phyloP scores from a whole-genome alignment of 2,113 vertebrate genomes.

The Sinocyclocheilus anshuiensis region DNA sequence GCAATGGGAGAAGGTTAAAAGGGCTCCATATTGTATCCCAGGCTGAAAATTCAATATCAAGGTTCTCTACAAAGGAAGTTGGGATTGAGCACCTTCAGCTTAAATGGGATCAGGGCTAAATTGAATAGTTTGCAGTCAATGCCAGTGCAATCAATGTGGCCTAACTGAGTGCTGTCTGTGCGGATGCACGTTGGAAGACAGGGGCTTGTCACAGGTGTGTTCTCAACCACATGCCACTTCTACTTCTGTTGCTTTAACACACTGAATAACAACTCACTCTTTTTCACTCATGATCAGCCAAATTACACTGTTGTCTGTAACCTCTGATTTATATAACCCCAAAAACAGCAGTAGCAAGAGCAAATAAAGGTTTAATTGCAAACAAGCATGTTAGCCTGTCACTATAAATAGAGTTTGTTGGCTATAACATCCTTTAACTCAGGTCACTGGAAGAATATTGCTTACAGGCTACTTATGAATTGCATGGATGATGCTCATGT shows the following conservation, averaged over 20 bases:
- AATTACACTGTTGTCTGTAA: constrained; percentile 19
- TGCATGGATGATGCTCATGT: background rate
- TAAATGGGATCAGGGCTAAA: constrained; percentile 54
- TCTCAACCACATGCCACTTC: background rate
- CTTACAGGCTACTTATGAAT: background rate
- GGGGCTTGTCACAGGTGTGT: background rate
- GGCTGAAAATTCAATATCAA: constrained; percentile 56
- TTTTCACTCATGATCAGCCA: constrained; percentile 21
- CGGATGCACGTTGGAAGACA: background rate
- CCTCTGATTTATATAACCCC: constrained; percentile 43
- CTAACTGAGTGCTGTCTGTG: constrained; percentile 18
- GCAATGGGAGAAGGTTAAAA: constrained; percentile 48
- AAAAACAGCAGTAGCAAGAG: constrained; percentile 14
- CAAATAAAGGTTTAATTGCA: constrained; percentile 47
- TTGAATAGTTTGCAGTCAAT: constrained; percentile 49
- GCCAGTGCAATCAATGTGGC: constrained; percentile 45
- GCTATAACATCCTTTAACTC: constrained; percentile 15
- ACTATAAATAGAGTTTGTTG: constrained; percentile 35
- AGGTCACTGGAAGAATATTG: constrained; percentile 30
- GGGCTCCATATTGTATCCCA: constrained; percentile 42
- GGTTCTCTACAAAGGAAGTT: constrained; percentile 36
- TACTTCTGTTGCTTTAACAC: constrained; percentile 9
- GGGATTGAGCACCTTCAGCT: constrained; percentile 47
- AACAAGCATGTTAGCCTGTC: constrained; percentile 27
- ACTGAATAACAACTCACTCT: constrained; percentile 20